phyloP scores from a whole-genome alignment of 2,888 invertebrate genomes.

The Agonopterix arenella region DNA sequence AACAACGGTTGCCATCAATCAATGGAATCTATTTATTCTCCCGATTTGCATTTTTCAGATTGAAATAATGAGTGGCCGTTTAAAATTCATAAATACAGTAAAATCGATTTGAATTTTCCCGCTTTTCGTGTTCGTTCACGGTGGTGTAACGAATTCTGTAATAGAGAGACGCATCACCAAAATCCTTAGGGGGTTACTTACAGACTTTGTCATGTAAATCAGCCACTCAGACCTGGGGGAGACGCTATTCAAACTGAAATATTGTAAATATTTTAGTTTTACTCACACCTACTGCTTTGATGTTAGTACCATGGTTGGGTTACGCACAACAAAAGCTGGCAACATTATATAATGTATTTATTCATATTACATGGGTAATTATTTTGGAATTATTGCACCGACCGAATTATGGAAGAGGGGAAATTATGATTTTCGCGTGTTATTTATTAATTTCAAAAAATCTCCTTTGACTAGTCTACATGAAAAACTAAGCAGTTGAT shows the following conservation, averaged over 20 bases:
- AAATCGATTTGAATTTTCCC: conserved; percentile 20
- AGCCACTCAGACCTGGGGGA: conserved; percentile 49
- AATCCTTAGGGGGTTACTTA: conserved; percentile 55
- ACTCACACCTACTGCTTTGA: conserved; percentile 28
- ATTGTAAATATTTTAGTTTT: conserved; percentile 58
- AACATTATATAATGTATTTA: too few species aligned
- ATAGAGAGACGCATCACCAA: conserved; percentile 18
- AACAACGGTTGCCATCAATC: too few species aligned
- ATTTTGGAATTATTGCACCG: conserved; percentile 4
- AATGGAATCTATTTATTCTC: conserved; percentile 3
- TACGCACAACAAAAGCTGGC: too few species aligned
- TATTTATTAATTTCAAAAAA: too few species aligned
- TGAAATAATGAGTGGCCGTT: conserved; percentile 18
- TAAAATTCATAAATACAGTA: conserved; percentile 24
- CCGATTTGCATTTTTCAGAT: conserved; percentile 12
- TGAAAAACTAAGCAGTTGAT: too few species aligned
- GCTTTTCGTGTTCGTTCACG: conserved; percentile 15
- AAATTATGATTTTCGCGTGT: too few species aligned
- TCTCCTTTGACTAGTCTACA: too few species aligned
- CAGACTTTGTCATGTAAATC: conserved; percentile 69
- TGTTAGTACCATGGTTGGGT: conserved; percentile 3
- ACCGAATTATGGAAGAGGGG: too few species aligned
- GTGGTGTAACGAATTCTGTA: conserved; percentile 14
- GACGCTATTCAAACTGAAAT: conserved; percentile 53
- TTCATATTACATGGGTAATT: not conserved